phyloP scores from a whole-genome alignment of 2,797 vertebrate species.

The Xenentodon cancila region DNA sequence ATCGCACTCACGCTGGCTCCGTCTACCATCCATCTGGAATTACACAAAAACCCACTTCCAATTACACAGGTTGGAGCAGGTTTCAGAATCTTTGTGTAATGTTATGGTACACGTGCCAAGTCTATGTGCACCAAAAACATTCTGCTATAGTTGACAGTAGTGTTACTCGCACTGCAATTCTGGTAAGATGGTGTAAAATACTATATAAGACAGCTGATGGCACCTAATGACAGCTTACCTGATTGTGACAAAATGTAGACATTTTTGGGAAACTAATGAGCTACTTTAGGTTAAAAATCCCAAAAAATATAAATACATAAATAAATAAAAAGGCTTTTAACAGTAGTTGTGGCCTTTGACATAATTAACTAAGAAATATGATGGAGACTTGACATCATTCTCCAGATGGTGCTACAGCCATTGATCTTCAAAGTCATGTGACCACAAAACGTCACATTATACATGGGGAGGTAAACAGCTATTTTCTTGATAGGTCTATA shows the following conservation, averaged over 20 bases:
- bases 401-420: too few species aligned
- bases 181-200: slow-evolving; percentile 21
- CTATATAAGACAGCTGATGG: slow-evolving; percentile 14
- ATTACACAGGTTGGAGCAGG: slow-evolving; percentile 4
- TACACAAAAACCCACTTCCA: neutral
- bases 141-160: slow-evolving; percentile 14
- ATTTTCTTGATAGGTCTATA: too few species aligned
- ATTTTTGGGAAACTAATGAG: slow-evolving; percentile 27
- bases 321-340: too few species aligned
- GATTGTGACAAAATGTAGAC: slow-evolving; percentile 22
- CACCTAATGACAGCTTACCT: slow-evolving; percentile 44
- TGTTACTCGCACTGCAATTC: slow-evolving; percentile 17
- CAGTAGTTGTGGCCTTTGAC: too few species aligned
- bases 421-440: too few species aligned
- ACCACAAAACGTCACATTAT: too few species aligned
- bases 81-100: slow-evolving; percentile 9
- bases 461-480: too few species aligned
- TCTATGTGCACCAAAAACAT: neutral
- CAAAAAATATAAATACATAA: too few species aligned
- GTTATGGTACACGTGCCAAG: too few species aligned
- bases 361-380: too few species aligned
- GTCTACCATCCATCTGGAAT: neutral
- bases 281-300: neutral
- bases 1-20: neutral
- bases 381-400: too few species aligned